Conservation (phyloP, 2,888 invertebrate genomes). For the Cephus runcator region DNA sequence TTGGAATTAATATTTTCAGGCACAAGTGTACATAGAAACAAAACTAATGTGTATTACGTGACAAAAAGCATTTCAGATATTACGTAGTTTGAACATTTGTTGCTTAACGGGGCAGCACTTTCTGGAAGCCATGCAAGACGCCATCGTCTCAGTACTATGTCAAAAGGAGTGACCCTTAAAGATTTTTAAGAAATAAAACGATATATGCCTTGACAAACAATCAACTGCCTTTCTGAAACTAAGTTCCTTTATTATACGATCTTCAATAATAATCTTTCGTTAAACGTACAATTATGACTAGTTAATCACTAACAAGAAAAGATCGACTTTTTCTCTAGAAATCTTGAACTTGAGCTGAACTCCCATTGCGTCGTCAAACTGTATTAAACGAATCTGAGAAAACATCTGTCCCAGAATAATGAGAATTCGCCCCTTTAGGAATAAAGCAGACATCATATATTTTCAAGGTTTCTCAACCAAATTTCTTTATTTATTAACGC, state of each 20-base stretch:
- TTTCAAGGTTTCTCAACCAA: slow-evolving; percentile 18
- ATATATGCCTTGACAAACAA: too few species aligned
- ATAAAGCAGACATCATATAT: not conserved
- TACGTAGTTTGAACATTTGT: not conserved
- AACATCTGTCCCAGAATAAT: not conserved
- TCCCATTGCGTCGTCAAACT: too few species aligned
- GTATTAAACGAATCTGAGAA: too few species aligned
- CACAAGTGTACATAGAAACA: not conserved
- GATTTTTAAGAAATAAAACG: too few species aligned
- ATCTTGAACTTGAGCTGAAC: not conserved
- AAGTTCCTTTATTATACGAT: too few species aligned
- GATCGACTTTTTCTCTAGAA: not conserved
- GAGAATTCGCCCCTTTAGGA: not conserved
- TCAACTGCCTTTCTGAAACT: too few species aligned
- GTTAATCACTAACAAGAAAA: too few species aligned
- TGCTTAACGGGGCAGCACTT: not conserved
- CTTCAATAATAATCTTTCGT: too few species aligned
- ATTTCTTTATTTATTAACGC: slow-evolving; percentile 49
- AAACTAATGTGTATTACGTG: not conserved
- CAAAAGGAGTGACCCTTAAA: too few species aligned
- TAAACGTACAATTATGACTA: too few species aligned
- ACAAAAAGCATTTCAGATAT: too few species aligned
- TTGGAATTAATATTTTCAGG: not conserved
- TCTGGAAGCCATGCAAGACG: not conserved
- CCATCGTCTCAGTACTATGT: not conserved